These are phyloP conservation scores for Oxyscelio sp. DNA, from an alignment of 2,888 invertebrate species.

Conservation along the genomic window DNA sequence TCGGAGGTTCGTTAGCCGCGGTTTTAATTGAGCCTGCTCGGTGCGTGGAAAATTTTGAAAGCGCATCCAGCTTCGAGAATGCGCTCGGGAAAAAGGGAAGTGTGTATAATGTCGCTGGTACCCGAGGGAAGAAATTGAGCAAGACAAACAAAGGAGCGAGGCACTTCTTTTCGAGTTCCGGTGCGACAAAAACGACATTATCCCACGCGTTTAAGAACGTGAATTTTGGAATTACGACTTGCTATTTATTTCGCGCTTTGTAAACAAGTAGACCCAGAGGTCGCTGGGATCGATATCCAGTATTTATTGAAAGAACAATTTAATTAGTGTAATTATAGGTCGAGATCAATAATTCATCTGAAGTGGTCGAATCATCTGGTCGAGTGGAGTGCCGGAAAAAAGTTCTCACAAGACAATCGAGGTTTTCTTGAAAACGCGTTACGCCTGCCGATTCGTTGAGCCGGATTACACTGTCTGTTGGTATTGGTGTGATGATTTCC, in stretches of 20 bases:
- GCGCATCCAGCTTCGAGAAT: slow-evolving; percentile 6
- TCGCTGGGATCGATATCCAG: too few relatives aligned
- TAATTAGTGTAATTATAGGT: too few relatives aligned
- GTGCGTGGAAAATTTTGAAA: slow-evolving; percentile 55
- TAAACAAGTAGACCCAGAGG: too few relatives aligned
- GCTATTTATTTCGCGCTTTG: too few relatives aligned
- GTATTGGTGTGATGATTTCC: slow-evolving; percentile 54
- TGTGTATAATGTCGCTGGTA: slow-evolving; percentile 24
- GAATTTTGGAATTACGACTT: too few relatives aligned
- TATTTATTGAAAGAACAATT: too few relatives aligned
- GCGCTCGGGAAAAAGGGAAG: neutral
- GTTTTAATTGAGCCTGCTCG: slow-evolving; percentile 22
- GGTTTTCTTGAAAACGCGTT: slow-evolving; percentile 40
- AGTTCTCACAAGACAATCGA: slow-evolving; percentile 26
- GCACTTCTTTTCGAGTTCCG: slow-evolving; percentile 13
- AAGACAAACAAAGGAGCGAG: slow-evolving; percentile 22
- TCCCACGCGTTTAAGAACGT: slow-evolving; percentile 30
- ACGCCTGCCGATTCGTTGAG: slow-evolving; percentile 22
- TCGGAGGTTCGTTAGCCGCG: slow-evolving; percentile 28
- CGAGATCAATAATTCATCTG: too few relatives aligned
- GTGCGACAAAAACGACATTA: slow-evolving; percentile 44
- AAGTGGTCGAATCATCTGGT: neutral
- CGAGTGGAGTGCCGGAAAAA: neutral
- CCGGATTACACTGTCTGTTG: slow-evolving; percentile 58
- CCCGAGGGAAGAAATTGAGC: slow-evolving; percentile 6